phyloP scores from a whole-genome alignment of 2,113 vertebrate species.

The Vulpes ferrilata region DNA sequence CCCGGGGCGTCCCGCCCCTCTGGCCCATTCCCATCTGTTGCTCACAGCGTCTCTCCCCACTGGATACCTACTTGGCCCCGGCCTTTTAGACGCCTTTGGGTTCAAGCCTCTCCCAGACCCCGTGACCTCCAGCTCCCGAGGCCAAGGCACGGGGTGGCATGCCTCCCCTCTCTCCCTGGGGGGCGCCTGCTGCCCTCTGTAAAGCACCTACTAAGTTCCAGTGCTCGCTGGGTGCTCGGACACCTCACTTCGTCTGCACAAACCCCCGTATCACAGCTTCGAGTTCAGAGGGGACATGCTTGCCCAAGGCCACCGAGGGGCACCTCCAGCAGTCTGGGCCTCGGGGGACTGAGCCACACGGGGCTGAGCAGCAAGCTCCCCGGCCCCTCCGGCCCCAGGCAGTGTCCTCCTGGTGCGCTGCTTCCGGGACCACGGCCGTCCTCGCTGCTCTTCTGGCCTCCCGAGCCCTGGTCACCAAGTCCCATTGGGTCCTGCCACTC shows the following conservation, averaged over 20 bases:
- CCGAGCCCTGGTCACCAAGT: not conserved
- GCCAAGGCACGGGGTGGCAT: not conserved
- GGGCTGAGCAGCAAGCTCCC: not conserved
- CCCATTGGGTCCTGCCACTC: not conserved
- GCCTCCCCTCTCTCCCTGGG: not conserved
- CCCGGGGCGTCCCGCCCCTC: not conserved
- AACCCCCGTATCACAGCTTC: rapidly evolving
- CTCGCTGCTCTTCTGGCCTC: not conserved
- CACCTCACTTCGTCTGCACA: not conserved
- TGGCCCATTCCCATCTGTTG: too few relatives aligned
- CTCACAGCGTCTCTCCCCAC: not conserved
- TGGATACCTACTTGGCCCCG: too few relatives aligned
- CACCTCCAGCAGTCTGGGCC: not conserved
- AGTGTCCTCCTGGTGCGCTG: too few relatives aligned
- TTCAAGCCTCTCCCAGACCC: not conserved
- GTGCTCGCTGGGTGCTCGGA: rapidly evolving
- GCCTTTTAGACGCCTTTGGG: not conserved
- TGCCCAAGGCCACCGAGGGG: not conserved
- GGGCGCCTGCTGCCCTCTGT: not conserved
- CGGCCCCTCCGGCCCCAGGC: not conserved
- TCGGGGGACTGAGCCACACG: rapidly evolving
- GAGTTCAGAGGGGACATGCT: not conserved
- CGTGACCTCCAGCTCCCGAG: not conserved
- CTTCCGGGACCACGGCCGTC: too few relatives aligned
- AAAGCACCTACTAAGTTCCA: rapidly evolving